A percentile compares a stretch with the other conserved stretches of the same genome.
Conservation (phyloP, 2,888 invertebrate species). For the Andrena camellia region DNA sequence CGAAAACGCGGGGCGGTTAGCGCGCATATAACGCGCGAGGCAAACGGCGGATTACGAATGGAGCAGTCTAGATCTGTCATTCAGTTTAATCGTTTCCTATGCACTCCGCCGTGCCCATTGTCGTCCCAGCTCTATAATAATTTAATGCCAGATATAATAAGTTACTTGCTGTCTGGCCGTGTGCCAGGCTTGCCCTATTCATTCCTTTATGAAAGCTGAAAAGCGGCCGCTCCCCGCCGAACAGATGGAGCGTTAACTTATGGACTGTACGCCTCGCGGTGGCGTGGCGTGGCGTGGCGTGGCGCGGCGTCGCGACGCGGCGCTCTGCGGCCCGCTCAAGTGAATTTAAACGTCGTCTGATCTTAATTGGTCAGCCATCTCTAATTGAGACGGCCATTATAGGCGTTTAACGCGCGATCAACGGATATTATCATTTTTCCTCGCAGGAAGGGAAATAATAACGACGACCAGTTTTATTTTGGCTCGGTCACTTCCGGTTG, state of each 20-base stretch:
- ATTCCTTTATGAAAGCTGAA: conserved; percentile 83
- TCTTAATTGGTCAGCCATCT: conserved; percentile 80
- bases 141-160: conserved; percentile 85
- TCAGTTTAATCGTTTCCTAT: conserved; percentile 85
- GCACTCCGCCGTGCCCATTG: conserved; percentile 84
- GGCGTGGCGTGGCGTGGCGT: conserved; percentile 53
- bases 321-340: conserved; percentile 42
- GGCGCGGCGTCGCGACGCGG: conserved; percentile 21
- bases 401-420: conserved; percentile 62
- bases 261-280: conserved; percentile 77
- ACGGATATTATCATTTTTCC: conserved; percentile 46
- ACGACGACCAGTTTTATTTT: conserved; percentile 22
- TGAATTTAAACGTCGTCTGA: conserved; percentile 76
- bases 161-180: conserved; percentile 84
- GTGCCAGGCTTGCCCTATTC: conserved; percentile 83
- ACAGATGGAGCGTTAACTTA: conserved; percentile 81
- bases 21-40: conserved; percentile 42
- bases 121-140: conserved; percentile 83
- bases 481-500: background rate
- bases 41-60: conserved; percentile 65
- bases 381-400: conserved; percentile 81
- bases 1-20: conserved; percentile 37
- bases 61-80: conserved; percentile 79
- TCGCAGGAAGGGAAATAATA: conserved; percentile 27
- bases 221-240: conserved; percentile 75